Conservation (phyloP, 2,113 vertebrate genomes). For the Progne subis region DNA sequence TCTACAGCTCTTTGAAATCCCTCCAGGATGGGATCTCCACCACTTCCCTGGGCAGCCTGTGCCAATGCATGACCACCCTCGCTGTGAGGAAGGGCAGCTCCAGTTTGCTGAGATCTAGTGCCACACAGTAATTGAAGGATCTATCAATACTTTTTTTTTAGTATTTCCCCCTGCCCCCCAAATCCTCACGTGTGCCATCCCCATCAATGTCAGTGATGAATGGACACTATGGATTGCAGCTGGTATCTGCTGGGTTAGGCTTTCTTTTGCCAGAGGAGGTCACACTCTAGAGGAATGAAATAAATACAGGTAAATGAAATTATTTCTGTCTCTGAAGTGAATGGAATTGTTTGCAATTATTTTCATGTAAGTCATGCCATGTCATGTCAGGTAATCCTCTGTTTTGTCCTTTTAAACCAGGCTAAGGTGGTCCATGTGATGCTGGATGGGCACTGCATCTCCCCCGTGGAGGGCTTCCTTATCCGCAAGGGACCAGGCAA, state of each 20-base stretch:
- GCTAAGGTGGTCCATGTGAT: conserved; percentile 85
- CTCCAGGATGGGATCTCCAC: neutral
- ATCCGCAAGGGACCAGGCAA: conserved; percentile 93
- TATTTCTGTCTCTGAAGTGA: neutral
- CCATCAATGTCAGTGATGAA: neutral
- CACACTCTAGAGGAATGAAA: neutral
- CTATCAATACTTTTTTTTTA: neutral
- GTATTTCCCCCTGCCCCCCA: fast-evolving
- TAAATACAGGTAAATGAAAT: neutral
- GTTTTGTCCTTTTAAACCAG: conserved; percentile 63
- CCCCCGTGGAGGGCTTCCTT: conserved; percentile 88
- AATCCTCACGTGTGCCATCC: neutral
- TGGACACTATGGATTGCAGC: neutral
- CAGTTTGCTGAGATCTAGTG: neutral
- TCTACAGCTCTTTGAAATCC: neutral
- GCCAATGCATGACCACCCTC: neutral
- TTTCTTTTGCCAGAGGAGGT: neutral
- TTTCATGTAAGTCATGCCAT: neutral
- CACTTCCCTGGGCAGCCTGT: neutral
- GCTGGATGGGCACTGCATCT: conserved; percentile 85
- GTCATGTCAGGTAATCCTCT: neutral
- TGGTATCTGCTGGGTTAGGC: neutral
- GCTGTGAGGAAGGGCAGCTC: neutral
- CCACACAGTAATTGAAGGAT: neutral
- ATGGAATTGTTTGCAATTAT: neutral